Conservation (phyloP, 2,888 invertebrate species). For the Neuroscelio doddi region DNA sequence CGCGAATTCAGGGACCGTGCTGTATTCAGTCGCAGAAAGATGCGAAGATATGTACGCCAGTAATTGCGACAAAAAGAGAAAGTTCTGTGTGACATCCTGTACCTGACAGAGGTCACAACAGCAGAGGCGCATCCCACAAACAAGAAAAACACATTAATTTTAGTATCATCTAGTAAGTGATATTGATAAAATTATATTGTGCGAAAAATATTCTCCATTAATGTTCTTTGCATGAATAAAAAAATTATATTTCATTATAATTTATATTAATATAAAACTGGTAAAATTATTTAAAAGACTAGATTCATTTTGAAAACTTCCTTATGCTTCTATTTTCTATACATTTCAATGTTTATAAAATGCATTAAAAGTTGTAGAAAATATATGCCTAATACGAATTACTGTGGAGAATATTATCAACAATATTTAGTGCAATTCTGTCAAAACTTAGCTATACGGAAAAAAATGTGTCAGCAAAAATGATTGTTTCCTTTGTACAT, state of each 20-base stretch:
- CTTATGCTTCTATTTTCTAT: neutral
- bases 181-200: neutral
- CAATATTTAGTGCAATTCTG: slow-evolving; percentile 13
- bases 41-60: slow-evolving; percentile 77
- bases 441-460: slow-evolving; percentile 24
- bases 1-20: slow-evolving; percentile 60
- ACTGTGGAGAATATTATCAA: slow-evolving; percentile 3
- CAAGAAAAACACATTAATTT: slow-evolving; percentile 24
- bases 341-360: no score
- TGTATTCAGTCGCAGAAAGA: slow-evolving; percentile 73
- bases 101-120: slow-evolving; percentile 44
- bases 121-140: slow-evolving; percentile 27
- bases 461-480: no score
- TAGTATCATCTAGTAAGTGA: slow-evolving; percentile 8
- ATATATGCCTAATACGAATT: slow-evolving; percentile 3
- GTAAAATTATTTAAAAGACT: no score
- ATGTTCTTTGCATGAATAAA: no score
- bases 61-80: slow-evolving; percentile 77
- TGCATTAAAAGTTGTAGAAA: no score
- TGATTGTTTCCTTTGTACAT: no score
- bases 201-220: slow-evolving; percentile 8
- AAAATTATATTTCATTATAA: no score
- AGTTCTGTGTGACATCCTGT: slow-evolving; percentile 75
- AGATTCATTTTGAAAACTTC: no score
- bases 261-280: no score